Base-by-base conservation (phyloP, 2,888 invertebrate species). In the Nipponacmea schrenckii region DNA sequence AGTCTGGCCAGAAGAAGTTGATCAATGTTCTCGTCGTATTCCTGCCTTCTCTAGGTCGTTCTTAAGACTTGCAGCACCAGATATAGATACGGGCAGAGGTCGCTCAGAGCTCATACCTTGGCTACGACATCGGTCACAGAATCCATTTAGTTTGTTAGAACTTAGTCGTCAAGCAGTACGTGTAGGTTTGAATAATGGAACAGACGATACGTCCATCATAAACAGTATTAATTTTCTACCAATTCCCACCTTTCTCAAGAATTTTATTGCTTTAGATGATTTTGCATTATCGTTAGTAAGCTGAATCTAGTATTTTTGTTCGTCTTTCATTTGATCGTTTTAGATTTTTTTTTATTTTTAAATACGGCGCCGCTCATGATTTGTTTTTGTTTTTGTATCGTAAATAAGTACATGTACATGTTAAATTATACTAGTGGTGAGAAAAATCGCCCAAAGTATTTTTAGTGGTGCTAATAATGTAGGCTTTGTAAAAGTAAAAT, bases 21-120 rank as follows among this genome's bases (percentile, higher is more conserved):
- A 82, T 14, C 80, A 79, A 68, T 85, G 85, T 69, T 75, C 82
- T 8, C 75, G 80, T 69, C 75, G 84, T 17, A 83, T 85, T 70
- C 84, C 85, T 4, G 80, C 83, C 67, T 85, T 84, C 74, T 85
- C 85, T 0, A 77, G 83, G 31, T 77, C 83, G 31, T 85, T 85
- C 72, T 74, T 83, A 68, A 77, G 81, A 39, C 79, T 85, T n/a
- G 81, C 81, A 4, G 80, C 80, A 62, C 80, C 84, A 2, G 80
- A 79, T 27, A 77, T 80, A 8, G 76, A 77, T 5, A 75, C 75
- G 7, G 75, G 77, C 64, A 79, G 81, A 7, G 80, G 80, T 62
- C 79, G 81, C 39, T 69, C 77, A 15, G 79, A 79, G 46, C 79
- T 84, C 17, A 72, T 85, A 56, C 73, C 76, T 7, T 85, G 83